Evolutionary conservation across 2,888 invertebrate genomes (phyloP), one percentile per base, ranked within the genome.

Genomic region (Thymelicus lineola): DNA sequence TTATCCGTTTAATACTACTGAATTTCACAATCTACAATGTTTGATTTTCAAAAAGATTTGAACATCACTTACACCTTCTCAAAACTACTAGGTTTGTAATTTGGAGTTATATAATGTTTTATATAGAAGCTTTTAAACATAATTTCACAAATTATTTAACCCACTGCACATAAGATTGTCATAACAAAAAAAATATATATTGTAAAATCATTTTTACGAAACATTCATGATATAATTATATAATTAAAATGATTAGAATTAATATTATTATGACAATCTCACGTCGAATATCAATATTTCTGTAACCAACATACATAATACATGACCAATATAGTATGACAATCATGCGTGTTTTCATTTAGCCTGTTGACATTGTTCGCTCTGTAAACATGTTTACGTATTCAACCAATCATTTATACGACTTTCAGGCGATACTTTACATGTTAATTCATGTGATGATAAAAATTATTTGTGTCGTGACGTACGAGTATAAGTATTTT

Each of bases 251-350:
- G 10, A 55, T 55, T 38, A 59, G 9, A 42, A 36, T 59, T 12
- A 59, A 4, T 15, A 60, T 60, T 60, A 50, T 50, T 35, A 58
- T 53, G 66, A 61, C 46, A 68, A 46, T 68, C 68, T 55, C 46
- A 62, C 62, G 50, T 36, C 36, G 15, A 28, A 57, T 55, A 38
- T 17, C 17, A 17, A 61, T 55, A 38, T 48, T 48, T 46, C 48
- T 61, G 67, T 61, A 53, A 62, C 62, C 57, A 68, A 72, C 73
- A 83, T 81, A 83, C 74, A 83, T 81, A 82, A 82, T 80, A 68
- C 61, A 80, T 86, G 83, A 85, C 85, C 87, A 84, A 85, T 86
- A 90, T 86, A 88, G 55, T 69, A 76, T 77, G 81, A 89, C 88
- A 90, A 82, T 84, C 91, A 91, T 90, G 90, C 89, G 85, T 79